Evolutionary conservation across 2,113 vertebrate species (phyloP), one percentile per base, ranked within the genome.

Genomic region (Saguinus imperator): DNA sequence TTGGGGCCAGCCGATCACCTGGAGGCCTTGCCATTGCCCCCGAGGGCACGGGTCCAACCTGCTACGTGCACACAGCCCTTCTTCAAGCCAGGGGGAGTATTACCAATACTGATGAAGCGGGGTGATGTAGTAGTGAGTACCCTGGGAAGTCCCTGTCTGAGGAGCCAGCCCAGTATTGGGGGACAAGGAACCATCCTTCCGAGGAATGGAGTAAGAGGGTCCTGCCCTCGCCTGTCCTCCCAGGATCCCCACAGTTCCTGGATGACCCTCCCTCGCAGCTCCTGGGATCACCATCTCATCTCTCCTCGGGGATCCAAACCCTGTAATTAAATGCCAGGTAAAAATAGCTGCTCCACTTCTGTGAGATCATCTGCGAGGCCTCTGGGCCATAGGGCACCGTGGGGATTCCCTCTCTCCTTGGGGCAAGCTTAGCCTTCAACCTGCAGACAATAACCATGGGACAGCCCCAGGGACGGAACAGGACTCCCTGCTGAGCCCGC

Each of bases 281-380:
- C 58, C 43, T 32, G 64, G 76, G 92, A 95, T 50, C 40, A 55
- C 94, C 55, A 25, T 8, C 88, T 72, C 87, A 9, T 66, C 48
- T 61, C 76, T 95, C 64, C 87, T 25, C 40, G 61, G 79, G 87
- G 93, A 94, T 52, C 79, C 27, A 43, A 73, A 43, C 72, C 50
- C 27, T 94, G 87, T 97, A 97, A 97, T 96, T 97, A 96, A 97
- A 93, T 2, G 3, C 72, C 25, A 35, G 95, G 88, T 96, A 95
- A 96, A 94, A 96, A 96, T 89, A 95, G 91, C 96, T 83, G 77
- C 13, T 75, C 57, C 21, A 70, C 57, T 96, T 94, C 81, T 52
- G 43, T 14, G 87, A 86, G n/a, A 79, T 90, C 85, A 75, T 57
- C 58, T 1, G 7, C 0, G 2, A 48, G 66, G 82, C 80, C 50